Percentiles rank a stretch among this genome's conserved stretches.
Evolutionary conservation across 2,888 invertebrate species (phyloP).

Genomic region (Hyles lineata): DNA sequence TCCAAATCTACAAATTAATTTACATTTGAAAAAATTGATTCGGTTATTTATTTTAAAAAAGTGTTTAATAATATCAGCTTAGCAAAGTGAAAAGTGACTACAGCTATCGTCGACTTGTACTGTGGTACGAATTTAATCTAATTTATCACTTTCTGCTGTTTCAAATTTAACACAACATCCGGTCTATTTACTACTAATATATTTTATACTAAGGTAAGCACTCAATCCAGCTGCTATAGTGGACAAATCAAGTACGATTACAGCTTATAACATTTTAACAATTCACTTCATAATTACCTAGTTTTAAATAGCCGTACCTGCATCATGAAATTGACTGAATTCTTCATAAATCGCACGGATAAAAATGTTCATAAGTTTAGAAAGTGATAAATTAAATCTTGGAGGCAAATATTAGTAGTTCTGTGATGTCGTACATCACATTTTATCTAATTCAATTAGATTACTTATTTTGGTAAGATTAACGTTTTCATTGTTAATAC

Average conservation of each 20-base stretch:
- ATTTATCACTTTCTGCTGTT: conserved; percentile 21
- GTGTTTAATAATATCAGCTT: conserved; percentile 13
- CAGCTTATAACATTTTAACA: background rate
- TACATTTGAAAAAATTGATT: conserved; percentile 42
- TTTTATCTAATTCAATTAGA: conserved; percentile 6
- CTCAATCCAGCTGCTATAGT: background rate
- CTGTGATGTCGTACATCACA: background rate
- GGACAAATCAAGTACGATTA: background rate
- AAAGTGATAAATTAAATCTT: conserved; percentile 14
- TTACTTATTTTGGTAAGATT: conserved; percentile 21
- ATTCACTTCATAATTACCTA: background rate
- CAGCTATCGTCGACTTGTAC: conserved; percentile 24
- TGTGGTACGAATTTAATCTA: conserved; percentile 16
- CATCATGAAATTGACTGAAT: background rate
- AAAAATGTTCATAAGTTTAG: background rate
- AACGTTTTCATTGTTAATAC: conserved; percentile 12
- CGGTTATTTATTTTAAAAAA: conserved; percentile 34
- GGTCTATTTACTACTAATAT: background rate
- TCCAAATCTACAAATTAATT: conserved; percentile 40
- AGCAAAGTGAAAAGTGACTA: conserved; percentile 27
- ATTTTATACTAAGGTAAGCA: background rate
- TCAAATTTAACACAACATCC: background rate
- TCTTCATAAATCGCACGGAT: background rate
- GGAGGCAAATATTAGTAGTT: background rate
- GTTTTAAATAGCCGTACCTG: background rate